phyloP scores from a whole-genome alignment of 2,888 invertebrate genomes.

The Hypercompe scribonia region DNA sequence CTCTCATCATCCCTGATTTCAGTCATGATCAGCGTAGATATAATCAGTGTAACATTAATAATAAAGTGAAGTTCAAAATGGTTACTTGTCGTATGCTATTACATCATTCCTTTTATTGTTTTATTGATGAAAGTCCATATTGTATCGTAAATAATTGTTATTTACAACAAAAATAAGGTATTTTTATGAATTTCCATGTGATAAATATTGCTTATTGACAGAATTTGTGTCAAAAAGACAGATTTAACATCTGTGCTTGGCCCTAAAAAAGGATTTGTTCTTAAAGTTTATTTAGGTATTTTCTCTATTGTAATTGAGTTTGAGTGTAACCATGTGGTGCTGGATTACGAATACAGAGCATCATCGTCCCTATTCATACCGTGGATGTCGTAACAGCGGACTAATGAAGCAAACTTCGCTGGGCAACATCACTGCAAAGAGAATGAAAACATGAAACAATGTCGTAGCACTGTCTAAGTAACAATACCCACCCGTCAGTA shows the following conservation, averaged over 20 bases:
- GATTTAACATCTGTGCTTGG: not conserved
- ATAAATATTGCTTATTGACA: not conserved
- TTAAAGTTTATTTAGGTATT: not conserved
- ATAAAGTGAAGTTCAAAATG: not conserved
- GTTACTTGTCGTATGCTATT: not conserved
- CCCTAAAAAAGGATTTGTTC: not conserved
- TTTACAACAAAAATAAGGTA: not conserved
- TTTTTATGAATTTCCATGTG: not conserved
- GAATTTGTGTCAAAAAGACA: not conserved
- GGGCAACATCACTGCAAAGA: too few relatives aligned
- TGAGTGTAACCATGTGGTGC: too few relatives aligned
- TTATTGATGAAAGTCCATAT: not conserved
- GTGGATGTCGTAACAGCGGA: too few relatives aligned
- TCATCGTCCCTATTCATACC: too few relatives aligned
- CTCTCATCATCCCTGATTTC: not conserved
- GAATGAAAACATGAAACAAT: too few relatives aligned
- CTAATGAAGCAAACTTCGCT: too few relatives aligned
- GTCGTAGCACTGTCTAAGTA: too few relatives aligned
- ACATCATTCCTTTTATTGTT: not conserved
- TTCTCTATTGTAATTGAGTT: not conserved
- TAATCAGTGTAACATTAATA: not conserved
- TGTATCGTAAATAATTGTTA: not conserved
- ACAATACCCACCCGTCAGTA: too few relatives aligned
- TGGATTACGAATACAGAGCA: too few relatives aligned
- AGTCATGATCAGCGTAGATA: not conserved